Base-by-base conservation (phyloP, 1,140 invertebrate species). In the Aphelenchoides fujianensis region DNA sequence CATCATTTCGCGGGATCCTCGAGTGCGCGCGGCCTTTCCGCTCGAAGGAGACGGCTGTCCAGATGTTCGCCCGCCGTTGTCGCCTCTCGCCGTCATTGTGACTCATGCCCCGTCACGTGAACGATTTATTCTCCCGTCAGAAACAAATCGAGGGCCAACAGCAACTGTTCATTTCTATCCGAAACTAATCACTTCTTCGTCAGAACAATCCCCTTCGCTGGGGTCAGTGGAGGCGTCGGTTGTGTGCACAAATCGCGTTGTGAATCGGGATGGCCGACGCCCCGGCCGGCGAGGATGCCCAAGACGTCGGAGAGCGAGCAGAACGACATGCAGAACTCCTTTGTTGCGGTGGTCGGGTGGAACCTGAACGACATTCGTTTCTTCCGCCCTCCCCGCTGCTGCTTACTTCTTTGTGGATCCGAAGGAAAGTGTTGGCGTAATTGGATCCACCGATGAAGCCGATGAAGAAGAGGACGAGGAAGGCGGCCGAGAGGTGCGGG, bases 381-480 rank as follows among this genome's bases (percentile, higher is more conserved):
- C 41, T n/a, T n/a, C n/a, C n/a, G n/a, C n/a, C n/a, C n/a, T n/a
- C n/a, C n/a, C n/a, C n/a, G n/a, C n/a, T n/a, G n/a, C n/a, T 16
- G 23, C 41, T 48, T 85, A 91, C 90, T 86, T 92, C 90, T 78
- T 88, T 88, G 1, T 89, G 88, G 81, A 93, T 91, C 77, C 86
- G 88, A 74, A 91, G 91, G 79, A 91, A 92, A 0, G 91, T 92
- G 79, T 93, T 93, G 2, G 93, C 91, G 85, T 93, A 94, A 1
- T 91, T 90, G 19, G 88, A 89, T 27, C 92, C 92, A 54, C 92
- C 86, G 19, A 86, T 70, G 0, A 87, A 68, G 3, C 86, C 86
- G 19, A 76, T 74, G 54, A 79, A 78, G 9, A 78, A 32, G 48
- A 78, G 75, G 5, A 78, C 9, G 1, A 48, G 66, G 34, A 78